Evolutionary conservation across 2,888 invertebrate genomes (phyloP).

Genomic region (Omphaloscelis lunosa): DNA sequence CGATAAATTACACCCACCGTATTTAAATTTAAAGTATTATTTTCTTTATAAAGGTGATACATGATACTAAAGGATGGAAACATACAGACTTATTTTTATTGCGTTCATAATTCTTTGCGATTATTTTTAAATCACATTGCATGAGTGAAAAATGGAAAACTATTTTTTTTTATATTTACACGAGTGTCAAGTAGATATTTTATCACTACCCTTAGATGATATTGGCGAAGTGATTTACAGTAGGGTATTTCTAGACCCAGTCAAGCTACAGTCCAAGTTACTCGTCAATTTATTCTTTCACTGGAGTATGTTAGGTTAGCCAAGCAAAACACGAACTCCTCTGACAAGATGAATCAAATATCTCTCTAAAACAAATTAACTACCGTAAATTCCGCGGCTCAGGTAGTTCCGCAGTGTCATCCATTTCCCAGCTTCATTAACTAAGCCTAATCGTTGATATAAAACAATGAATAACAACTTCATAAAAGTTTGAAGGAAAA

Average conservation of each 20-base stretch:
- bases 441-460: neutral
- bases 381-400: neutral
- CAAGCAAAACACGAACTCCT: neutral
- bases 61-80: slow-evolving; percentile 16
- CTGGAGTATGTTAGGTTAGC: slow-evolving; percentile 4
- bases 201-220: slow-evolving; percentile 11
- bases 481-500: neutral
- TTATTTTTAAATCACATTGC: slow-evolving; percentile 28
- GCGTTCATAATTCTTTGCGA: slow-evolving; percentile 16
- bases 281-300: neutral
- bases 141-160: slow-evolving; percentile 9
- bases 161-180: slow-evolving; percentile 8
- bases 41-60: slow-evolving; percentile 22
- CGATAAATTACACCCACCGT: slow-evolving; percentile 4
- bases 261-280: neutral
- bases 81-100: slow-evolving; percentile 26
- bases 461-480: neutral
- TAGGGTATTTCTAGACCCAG: neutral
- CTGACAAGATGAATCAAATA: neutral
- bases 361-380: neutral
- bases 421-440: too few relatives aligned
- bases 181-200: slow-evolving; percentile 17
- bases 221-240: neutral
- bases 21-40: slow-evolving; percentile 19
- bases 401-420: neutral